A percentile compares a stretch with the other conserved stretches of the same genome.
phyloP scores from a whole-genome alignment of 2,888 invertebrate genomes.

The Hirtodrosophila histrioides region DNA sequence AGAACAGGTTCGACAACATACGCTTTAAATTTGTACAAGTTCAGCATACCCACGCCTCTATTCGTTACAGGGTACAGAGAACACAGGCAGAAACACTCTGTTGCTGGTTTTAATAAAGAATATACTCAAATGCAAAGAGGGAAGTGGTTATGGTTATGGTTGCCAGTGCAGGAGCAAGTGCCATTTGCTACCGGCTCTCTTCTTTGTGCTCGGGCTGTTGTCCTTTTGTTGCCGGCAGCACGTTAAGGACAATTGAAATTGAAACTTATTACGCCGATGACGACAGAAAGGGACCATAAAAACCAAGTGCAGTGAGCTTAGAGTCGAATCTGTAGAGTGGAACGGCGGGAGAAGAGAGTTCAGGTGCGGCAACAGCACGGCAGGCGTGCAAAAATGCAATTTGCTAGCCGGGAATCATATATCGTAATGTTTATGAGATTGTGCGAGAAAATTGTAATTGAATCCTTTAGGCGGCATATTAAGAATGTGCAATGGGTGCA shows the following conservation, averaged over 20 bases:
- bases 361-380: conserved; percentile 36
- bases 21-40: neutral
- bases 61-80: neutral
- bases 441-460: conserved; percentile 26
- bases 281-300: conserved; percentile 41
- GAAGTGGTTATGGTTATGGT: conserved; percentile 50
- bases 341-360: conserved; percentile 45
- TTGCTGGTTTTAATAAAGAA: conserved; percentile 56
- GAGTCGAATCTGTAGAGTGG: conserved; percentile 14
- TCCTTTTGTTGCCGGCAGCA: conserved; percentile 40
- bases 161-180: conserved; percentile 38
- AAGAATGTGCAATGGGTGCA: conserved; percentile 2
- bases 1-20: neutral
- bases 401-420: conserved; percentile 39
- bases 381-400: conserved; percentile 63
- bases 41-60: neutral
- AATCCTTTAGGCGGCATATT: conserved; percentile 16
- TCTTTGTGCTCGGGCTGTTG: conserved; percentile 16
- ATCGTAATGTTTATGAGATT: conserved; percentile 28
- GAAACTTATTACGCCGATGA: conserved; percentile 71
- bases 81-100: conserved; percentile 8
- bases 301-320: conserved; percentile 38
- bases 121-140: conserved; percentile 30
- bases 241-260: conserved; percentile 70
- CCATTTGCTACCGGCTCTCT: conserved; percentile 28